phyloP scores from a whole-genome alignment of 2,113 vertebrate species.

The Clarias macrocephalus region DNA sequence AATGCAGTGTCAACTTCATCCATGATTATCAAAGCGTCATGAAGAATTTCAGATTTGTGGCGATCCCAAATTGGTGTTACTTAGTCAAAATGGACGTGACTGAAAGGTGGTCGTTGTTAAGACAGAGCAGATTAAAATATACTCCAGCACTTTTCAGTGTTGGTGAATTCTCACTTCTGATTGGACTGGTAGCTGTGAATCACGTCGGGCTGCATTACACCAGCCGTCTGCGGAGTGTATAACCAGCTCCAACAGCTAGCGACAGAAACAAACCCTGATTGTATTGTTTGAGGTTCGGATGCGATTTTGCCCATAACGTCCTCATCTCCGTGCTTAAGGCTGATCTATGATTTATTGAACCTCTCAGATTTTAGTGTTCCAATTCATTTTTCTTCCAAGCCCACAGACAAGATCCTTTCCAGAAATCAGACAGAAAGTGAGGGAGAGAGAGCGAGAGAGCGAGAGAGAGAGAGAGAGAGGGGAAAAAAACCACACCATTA shows the following conservation, averaged over 20 bases:
- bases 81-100: not conserved
- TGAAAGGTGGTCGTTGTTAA: not conserved
- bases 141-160: not conserved
- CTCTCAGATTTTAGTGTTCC: constrained; percentile 18
- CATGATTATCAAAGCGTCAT: not conserved
- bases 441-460: too few relatives aligned
- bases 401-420: not conserved
- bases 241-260: not conserved
- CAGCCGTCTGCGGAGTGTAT: not conserved
- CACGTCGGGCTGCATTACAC: not conserved
- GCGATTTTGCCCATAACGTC: not conserved
- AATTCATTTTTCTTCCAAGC: not conserved
- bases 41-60: not conserved
- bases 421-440: not conserved
- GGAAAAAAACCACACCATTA: not conserved
- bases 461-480: too few relatives aligned
- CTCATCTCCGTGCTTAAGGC: not conserved
- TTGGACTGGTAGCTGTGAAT: not conserved
- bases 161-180: not conserved
- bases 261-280: not conserved
- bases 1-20: not conserved
- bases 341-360: constrained; percentile 12
- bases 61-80: not conserved
- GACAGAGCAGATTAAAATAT: not conserved
- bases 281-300: not conserved